Evolutionary conservation across 2,113 vertebrate species (phyloP), one percentile per base, ranked within the genome.

Genomic region (Tenrec ecaudatus): DNA sequence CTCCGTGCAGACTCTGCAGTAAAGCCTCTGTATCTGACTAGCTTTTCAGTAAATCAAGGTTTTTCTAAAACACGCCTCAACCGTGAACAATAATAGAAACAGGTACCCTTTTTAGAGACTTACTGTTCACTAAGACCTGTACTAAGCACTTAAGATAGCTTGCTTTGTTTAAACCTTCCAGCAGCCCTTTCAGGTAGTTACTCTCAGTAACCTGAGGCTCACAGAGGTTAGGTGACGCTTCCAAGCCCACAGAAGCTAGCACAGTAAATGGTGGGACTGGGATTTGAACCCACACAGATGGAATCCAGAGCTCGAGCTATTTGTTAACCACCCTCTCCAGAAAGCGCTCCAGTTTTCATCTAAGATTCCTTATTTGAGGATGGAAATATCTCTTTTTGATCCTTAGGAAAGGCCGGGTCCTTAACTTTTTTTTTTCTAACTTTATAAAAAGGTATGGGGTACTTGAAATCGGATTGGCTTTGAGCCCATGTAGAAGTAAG

Each of bases 361-460:
- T 68, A 57, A 53, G 57, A 47, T 90, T 88, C 33, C 27, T 89
- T 82, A 86, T 95, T 91, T 93, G 22, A 57, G 83, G 23, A 66
- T 66, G 43, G 77, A 57, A 92, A 80, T 57, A 75, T 78, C 40
- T 88, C 17, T 69, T 94, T 94, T 75, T 88, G 40, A 84, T 88
- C 27, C 40, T 85, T 78, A 62, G 4, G 22, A 69, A 80, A 88
- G 64, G 3, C 36, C 89, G 87, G 75, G 95, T 84, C 14, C 47
- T 43, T 62, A 62, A 62, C 16, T 38, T 57, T 64, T 84, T 73
- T 86, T 92, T 1, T 47, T 76, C 20, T 25, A 79, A 43, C 15
- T 71, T 71, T 33, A 31, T 36, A 23, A 90, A 60, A 85, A 82
- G 6, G 53, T 47, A 23, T 38, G 64, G 68, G 38, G 40, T 84